These are phyloP conservation scores for Macrotis lagotis DNA, from an alignment of 2,113 vertebrate genomes.

Conservation along the genomic window DNA sequence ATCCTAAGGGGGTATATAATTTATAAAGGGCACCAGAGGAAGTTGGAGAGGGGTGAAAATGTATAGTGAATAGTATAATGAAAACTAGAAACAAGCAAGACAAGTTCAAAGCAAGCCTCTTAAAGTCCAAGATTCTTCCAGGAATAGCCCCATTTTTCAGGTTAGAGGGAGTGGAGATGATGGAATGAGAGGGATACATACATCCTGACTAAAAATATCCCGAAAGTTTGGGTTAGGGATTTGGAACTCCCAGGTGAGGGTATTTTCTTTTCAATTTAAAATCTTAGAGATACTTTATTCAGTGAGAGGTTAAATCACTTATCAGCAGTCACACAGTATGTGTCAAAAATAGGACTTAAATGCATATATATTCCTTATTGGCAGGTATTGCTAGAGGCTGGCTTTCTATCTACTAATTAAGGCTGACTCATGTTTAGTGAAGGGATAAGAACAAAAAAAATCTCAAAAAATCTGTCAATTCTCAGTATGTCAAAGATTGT, in stretches of 20 bases:
- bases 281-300: not conserved
- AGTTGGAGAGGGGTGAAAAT: not conserved
- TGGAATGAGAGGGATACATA: not conserved
- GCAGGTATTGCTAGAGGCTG: not conserved
- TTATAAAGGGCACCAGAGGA: not conserved
- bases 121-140: not conserved
- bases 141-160: not conserved
- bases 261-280: not conserved
- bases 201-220: not conserved
- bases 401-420: not conserved
- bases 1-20: not conserved
- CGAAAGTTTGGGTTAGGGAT: not conserved
- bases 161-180: not conserved
- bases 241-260: not conserved
- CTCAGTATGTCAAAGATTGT: not conserved
- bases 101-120: not conserved
- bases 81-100: not conserved
- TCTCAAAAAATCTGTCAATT: not conserved
- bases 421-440: not conserved
- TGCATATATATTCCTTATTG: not conserved
- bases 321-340: not conserved
- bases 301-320: not conserved
- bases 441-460: not conserved
- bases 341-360: not conserved
- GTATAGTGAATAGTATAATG: not conserved